These are phyloP conservation scores for Caenorhabditis afra DNA, from an alignment of 2,888 invertebrate species.

Conservation along the genomic window DNA sequence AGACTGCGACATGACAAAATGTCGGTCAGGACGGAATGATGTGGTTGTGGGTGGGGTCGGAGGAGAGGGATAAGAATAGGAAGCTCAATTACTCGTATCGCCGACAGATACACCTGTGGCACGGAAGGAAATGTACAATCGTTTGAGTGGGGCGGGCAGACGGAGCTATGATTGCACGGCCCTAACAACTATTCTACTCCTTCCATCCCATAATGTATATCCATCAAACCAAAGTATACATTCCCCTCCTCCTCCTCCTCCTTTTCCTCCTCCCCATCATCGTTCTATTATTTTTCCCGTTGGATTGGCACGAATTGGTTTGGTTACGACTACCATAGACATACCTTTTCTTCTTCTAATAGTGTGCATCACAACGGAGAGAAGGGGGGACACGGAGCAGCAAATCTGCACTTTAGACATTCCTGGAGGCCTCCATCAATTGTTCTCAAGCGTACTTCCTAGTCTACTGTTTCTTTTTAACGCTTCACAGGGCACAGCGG, in stretches of 20 bases:
- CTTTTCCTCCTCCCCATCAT: conserved; percentile 38
- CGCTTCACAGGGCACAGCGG: conserved; percentile 38
- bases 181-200: conserved; percentile 45
- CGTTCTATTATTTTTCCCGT: conserved; percentile 58
- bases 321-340: conserved; percentile 11
- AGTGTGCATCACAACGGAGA: conserved; percentile 40
- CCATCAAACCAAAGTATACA: conserved; percentile 57
- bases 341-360: conserved; percentile 54
- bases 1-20: conserved; percentile 48
- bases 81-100: conserved; percentile 63
- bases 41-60: conserved; percentile 36
- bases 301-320: conserved; percentile 60
- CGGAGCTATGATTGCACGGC: conserved; percentile 48
- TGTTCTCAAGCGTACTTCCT: conserved; percentile 57
- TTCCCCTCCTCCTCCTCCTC: conserved; percentile 33
- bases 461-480: conserved; percentile 57
- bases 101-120: conserved; percentile 44
- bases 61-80: conserved; percentile 45
- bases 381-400: conserved; percentile 13
- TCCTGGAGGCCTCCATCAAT: conserved; percentile 29
- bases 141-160: conserved; percentile 40
- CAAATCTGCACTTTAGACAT: conserved; percentile 47
- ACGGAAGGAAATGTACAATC: conserved; percentile 66
- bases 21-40: conserved; percentile 29
- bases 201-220: conserved; percentile 42